Evolutionary conservation across 1,140 invertebrate genomes (phyloP).

Genomic region (Carposina sasakii): DNA sequence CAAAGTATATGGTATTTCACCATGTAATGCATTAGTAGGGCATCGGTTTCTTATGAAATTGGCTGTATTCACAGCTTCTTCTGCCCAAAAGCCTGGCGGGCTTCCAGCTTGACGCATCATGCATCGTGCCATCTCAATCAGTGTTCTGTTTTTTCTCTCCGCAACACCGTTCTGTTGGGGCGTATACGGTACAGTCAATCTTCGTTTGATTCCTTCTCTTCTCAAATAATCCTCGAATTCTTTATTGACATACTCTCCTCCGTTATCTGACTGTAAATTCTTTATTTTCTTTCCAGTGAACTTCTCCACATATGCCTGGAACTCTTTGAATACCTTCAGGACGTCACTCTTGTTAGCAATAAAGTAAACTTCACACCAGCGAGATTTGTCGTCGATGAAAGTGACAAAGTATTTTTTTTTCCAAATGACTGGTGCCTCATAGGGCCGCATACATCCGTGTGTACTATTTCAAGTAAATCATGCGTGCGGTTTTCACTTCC

Average conservation of each 20-base stretch:
- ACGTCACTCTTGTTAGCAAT: constrained; percentile 35
- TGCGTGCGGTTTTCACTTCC: background rate
- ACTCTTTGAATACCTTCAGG: constrained; percentile 36
- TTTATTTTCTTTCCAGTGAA: constrained; percentile 34
- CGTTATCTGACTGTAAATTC: constrained; percentile 49
- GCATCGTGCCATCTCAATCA: too few relatives aligned
- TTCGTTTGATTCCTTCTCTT: constrained; percentile 54
- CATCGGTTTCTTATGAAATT: too few relatives aligned
- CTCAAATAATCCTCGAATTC: constrained; percentile 45
- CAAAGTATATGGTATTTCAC: too few relatives aligned
- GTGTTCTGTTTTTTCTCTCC: too few relatives aligned
- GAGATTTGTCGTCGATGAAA: constrained; percentile 40
- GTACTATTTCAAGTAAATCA: constrained; percentile 16
- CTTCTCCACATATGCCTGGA: constrained; percentile 28
- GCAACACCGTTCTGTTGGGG: constrained; percentile 35
- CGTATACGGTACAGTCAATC: constrained; percentile 50
- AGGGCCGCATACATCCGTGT: constrained; percentile 53
- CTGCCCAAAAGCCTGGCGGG: too few relatives aligned
- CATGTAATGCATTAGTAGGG: too few relatives aligned
- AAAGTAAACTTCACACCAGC: constrained; percentile 33
- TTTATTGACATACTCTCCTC: constrained; percentile 42
- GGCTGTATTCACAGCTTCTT: too few relatives aligned
- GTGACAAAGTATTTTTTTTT: constrained; percentile 40
- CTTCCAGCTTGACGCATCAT: too few relatives aligned
- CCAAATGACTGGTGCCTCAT: constrained; percentile 37